Evolutionary conservation across 2,888 invertebrate genomes (phyloP), one percentile per base, ranked within the genome.

Genomic region (Parthenolecanium corni): DNA sequence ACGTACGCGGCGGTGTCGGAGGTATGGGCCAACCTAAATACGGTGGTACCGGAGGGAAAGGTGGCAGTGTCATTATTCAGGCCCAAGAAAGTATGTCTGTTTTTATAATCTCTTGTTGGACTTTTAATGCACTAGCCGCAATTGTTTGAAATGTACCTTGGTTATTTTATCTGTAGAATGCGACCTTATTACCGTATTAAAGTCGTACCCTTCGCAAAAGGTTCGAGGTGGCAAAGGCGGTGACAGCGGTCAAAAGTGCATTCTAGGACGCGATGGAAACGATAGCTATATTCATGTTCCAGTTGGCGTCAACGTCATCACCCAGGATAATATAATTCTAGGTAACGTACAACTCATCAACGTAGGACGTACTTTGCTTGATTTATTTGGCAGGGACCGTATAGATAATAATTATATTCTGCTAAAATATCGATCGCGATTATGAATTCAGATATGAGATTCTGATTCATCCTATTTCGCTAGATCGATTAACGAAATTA

Each of bases 21-120:
- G 88, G 86, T 38, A 80, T 80, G 70, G 88, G 87, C 16, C 75
- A 83, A 20, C 85, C 85, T 2, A 85, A 85, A 70, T 90, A 82
- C 74, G 94, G 94, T 2, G 96, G 90, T 0, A 74, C 87, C 12
- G 96, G 96, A 11, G 96, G 96, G 0, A 83, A 85, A 73, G 96
- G 96, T 44, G 96, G 96, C 2, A 82, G 86, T 74, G 83, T 97
- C 2, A 82, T 82, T 69, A 78, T 89, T 16, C 74, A 81, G 36
- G 84, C 84, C 0, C 81, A 80, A 69, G 82, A 86, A 70, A 76
- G 71, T 71, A 65, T 21, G 6, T 38, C 24, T 5, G 11, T 16
- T 1, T 61, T 38, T 14, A 2, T 6, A 53, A 4, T 16, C 14
- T 25, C n/a, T 51, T 16, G 31, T 31, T 31, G 16, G 46, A n/a